A percentile compares a stretch with the other conserved stretches of the same genome.
Conservation (phyloP, 2,797 vertebrate genomes). For the Takifugu ocellatus region DNA sequence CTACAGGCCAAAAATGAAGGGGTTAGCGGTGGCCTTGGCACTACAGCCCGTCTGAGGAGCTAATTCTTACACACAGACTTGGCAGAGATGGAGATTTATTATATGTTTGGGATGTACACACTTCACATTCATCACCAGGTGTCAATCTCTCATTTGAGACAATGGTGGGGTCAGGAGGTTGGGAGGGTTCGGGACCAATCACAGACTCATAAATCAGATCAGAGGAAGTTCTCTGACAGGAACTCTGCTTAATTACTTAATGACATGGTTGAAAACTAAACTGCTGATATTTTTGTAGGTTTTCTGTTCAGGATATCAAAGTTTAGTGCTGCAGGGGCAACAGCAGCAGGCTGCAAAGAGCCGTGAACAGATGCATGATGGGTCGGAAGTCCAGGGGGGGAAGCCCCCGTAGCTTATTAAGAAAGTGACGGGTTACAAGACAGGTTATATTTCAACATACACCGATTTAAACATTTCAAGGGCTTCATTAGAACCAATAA, state of each 20-base stretch:
- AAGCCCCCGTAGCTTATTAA: slow-evolving; percentile 34
- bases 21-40: slow-evolving; percentile 54
- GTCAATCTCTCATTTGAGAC: slow-evolving; percentile 20
- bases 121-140: slow-evolving; percentile 1
- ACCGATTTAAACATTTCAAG: no score
- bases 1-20: slow-evolving; percentile 49
- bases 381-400: slow-evolving; percentile 37
- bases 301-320: slow-evolving; percentile 20
- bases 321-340: slow-evolving; percentile 31
- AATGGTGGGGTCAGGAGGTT: neutral
- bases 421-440: neutral
- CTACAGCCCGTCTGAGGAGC: slow-evolving; percentile 53
- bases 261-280: slow-evolving; percentile 9
- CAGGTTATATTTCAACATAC: neutral
- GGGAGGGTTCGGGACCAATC: neutral
- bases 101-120: slow-evolving; percentile 42
- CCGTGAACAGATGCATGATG: slow-evolving; percentile 67
- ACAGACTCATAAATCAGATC: slow-evolving; percentile 10
- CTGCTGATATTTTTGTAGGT: slow-evolving; percentile 1
- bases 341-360: slow-evolving; percentile 47
- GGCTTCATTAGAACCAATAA: neutral
- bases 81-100: slow-evolving; percentile 20
- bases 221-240: slow-evolving; percentile 14
- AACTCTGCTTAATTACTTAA: slow-evolving; percentile 7
- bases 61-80: slow-evolving; percentile 35